A percentile compares a stretch with the other conserved stretches of the same genome.
Conservation (phyloP, 2,888 invertebrate species). For the Nemotelus nigrinus region DNA sequence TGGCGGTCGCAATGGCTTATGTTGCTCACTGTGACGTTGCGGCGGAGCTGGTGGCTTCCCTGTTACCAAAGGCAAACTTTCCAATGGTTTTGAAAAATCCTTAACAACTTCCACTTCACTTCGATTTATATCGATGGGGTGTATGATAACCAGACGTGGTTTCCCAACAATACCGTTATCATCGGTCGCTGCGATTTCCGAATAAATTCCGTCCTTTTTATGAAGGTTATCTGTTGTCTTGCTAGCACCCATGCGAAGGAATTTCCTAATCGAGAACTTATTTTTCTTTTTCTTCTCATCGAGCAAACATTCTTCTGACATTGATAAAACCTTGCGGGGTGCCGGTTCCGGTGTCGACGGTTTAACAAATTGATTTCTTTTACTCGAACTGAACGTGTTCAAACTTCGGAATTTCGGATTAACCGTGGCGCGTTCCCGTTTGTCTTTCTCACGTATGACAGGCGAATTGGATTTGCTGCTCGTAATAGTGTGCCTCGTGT, state of each 20-base stretch:
- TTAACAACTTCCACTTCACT: slow-evolving; percentile 80
- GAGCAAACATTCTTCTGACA: slow-evolving; percentile 78
- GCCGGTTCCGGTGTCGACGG: slow-evolving; percentile 72
- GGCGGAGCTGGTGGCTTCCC: slow-evolving; percentile 83
- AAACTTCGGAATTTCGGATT: slow-evolving; percentile 71
- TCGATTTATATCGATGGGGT: slow-evolving; percentile 86
- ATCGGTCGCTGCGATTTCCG: slow-evolving; percentile 63
- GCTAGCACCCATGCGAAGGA: slow-evolving; percentile 81
- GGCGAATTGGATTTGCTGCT: slow-evolving; percentile 73
- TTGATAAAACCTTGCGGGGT: slow-evolving; percentile 75
- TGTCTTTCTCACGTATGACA: slow-evolving; percentile 79
- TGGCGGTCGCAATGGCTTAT: slow-evolving; percentile 77
- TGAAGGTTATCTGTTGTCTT: slow-evolving; percentile 68
- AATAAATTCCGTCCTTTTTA: slow-evolving; percentile 64
- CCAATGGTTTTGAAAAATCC: slow-evolving; percentile 65
- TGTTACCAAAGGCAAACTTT: slow-evolving; percentile 59
- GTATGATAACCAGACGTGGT: slow-evolving; percentile 85
- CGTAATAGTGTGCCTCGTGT: slow-evolving; percentile 70
- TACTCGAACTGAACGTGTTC: slow-evolving; percentile 63
- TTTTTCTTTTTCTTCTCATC: slow-evolving; percentile 74
- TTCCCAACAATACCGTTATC: slow-evolving; percentile 65
- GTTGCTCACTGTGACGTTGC: slow-evolving; percentile 68
- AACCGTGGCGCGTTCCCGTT: slow-evolving; percentile 75
- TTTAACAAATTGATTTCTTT: slow-evolving; percentile 56
- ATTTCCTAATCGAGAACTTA: slow-evolving; percentile 84